These are phyloP conservation scores for Mongoloraphidia duomilia DNA, from an alignment of 2,888 invertebrate genomes.

Conservation along the genomic window DNA sequence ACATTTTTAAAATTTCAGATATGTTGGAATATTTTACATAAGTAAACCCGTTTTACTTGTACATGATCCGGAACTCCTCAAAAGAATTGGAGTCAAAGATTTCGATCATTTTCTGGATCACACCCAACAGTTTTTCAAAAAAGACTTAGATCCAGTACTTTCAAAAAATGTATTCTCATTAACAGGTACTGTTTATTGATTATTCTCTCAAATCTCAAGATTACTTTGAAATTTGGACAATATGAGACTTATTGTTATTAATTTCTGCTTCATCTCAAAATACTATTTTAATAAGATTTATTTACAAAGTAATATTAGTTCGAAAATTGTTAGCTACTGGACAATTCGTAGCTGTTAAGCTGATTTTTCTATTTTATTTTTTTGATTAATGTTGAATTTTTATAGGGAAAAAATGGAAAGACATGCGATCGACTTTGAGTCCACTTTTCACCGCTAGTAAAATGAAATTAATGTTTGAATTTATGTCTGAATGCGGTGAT, in stretches of 20 bases:
- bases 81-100: constrained; percentile 18
- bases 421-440: not conserved
- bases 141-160: constrained; percentile 17
- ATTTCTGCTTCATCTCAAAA: no score
- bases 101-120: constrained; percentile 21
- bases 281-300: no score
- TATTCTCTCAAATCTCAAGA: no score
- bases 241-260: no score
- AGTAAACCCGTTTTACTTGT: constrained; percentile 18
- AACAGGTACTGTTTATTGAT: constrained; percentile 14
- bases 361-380: no score
- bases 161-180: constrained; percentile 15
- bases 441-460: not conserved
- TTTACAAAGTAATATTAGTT: no score
- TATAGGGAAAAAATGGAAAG: not conserved
- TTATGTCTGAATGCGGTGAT: not conserved
- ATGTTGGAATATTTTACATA: no score
- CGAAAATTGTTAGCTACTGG: no score
- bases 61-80: constrained; percentile 24
- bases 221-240: not conserved
- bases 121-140: constrained; percentile 12
- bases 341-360: no score
- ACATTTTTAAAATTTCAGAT: no score
- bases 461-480: not conserved
- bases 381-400: not conserved